Percentiles rank a stretch among this genome's conserved stretches.
These are phyloP conservation scores for Chironomus tentans DNA, from an alignment of 2,888 invertebrate genomes.

Conservation along the genomic window DNA sequence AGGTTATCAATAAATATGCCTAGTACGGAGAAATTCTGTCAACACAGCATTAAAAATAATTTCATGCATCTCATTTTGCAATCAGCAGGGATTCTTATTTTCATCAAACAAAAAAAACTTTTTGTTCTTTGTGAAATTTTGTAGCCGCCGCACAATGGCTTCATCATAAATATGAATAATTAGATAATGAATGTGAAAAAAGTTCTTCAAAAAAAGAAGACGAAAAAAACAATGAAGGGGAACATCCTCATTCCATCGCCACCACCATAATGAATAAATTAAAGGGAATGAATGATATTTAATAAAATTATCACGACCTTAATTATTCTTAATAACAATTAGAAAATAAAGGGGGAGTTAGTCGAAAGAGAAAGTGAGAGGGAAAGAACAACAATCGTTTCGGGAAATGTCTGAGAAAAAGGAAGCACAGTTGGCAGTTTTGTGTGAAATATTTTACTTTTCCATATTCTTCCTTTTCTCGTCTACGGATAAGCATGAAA, in stretches of 20 bases:
- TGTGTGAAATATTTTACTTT: slow-evolving; percentile 1
- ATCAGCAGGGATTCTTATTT: neutral
- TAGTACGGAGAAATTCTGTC: neutral
- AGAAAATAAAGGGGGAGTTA: neutral
- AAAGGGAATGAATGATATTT: slow-evolving; percentile 26
- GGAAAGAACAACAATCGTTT: slow-evolving; percentile 8
- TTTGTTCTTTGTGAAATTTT: neutral
- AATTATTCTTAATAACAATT: slow-evolving; percentile 26
- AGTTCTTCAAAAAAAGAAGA: no score
- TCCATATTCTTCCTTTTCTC: neutral
- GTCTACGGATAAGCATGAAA: slow-evolving; percentile 20
- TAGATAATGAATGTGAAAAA: slow-evolving; percentile 25
- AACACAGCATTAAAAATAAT: neutral
- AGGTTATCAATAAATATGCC: neutral
- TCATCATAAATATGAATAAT: slow-evolving; percentile 18
- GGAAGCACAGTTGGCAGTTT: neutral
- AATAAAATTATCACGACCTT: slow-evolving; percentile 27
- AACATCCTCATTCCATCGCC: neutral
- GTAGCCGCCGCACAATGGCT: neutral
- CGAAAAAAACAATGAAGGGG: neutral
- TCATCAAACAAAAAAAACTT: neutral
- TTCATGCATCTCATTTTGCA: slow-evolving; percentile 5
- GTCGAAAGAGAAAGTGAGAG: neutral
- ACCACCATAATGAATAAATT: slow-evolving; percentile 19
- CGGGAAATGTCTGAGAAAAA: slow-evolving; percentile 10